Conservation (phyloP, 2,797 vertebrate genomes). For the Pogonophryne albipinna region DNA sequence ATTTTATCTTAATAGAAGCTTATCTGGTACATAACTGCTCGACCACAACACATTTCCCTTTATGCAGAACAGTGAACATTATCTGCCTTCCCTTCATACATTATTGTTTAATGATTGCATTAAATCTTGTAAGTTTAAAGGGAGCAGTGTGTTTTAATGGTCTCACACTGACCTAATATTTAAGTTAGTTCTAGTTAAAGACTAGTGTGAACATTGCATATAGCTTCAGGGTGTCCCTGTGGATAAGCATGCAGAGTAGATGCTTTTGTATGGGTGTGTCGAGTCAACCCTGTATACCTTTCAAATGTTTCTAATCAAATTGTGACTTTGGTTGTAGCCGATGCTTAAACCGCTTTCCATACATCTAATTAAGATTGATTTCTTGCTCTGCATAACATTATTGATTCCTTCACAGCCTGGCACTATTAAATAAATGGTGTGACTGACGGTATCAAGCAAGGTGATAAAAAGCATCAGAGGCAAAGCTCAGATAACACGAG, state of each 20-base stretch:
- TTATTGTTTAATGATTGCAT: background rate
- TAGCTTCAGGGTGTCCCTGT: background rate
- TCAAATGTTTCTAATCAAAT: background rate
- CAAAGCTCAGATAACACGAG: background rate
- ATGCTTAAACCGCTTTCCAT: background rate
- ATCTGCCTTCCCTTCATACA: background rate
- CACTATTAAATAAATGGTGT: background rate
- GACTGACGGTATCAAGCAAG: background rate
- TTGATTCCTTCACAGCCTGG: background rate
- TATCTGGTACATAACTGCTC: background rate
- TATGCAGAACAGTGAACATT: background rate
- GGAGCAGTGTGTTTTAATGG: background rate
- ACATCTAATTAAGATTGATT: background rate
- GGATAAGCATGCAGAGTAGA: no score
- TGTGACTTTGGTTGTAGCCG: background rate
- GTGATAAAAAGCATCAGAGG: background rate
- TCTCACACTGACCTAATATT: background rate
- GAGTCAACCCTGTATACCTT: no score
- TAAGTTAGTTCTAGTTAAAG: background rate
- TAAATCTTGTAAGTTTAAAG: background rate
- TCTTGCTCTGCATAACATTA: background rate
- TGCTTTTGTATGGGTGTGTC: no score
- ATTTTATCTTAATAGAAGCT: background rate
- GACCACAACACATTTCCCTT: no score
- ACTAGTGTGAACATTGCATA: background rate